Percentiles rank a stretch among this genome's conserved stretches.
Evolutionary conservation across 2,113 vertebrate species (phyloP).

Genomic region (Nettapus auritus): DNA sequence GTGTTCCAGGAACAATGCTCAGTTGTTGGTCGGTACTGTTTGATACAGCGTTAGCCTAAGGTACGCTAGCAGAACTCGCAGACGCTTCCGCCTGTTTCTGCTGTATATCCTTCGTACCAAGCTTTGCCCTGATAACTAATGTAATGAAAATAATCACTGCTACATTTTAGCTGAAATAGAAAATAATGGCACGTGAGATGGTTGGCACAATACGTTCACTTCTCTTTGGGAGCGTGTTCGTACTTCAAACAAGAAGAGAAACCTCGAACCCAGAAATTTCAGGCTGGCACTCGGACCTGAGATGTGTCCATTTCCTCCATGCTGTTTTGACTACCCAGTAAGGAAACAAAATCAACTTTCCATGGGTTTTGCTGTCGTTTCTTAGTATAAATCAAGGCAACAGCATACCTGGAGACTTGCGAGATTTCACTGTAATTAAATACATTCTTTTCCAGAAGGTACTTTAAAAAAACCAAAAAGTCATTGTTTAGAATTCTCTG

Average conservation of each 20-base stretch:
- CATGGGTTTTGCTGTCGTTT: background rate
- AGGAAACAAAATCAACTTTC: background rate
- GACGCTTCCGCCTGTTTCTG: background rate
- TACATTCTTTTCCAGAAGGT: background rate
- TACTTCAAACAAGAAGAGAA: background rate
- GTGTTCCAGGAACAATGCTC: background rate
- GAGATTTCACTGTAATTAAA: background rate
- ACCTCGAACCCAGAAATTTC: background rate
- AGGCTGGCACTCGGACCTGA: background rate
- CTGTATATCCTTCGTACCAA: background rate
- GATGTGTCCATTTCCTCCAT: accelerated
- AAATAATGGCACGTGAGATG: background rate
- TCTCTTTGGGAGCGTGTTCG: background rate
- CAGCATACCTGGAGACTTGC: background rate
- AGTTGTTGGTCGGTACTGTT: background rate
- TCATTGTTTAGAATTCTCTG: background rate
- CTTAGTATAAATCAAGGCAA: background rate
- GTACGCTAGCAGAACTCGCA: accelerated
- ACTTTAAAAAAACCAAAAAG: background rate
- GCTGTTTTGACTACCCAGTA: background rate
- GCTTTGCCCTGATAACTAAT: background rate
- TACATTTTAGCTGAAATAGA: background rate
- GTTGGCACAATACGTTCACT: accelerated
- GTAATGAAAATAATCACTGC: background rate
- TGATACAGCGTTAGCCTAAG: accelerated